Evolutionary conservation across 2,113 vertebrate species (phyloP), one percentile per base, ranked within the genome.

Genomic region (Hemiscyllium ocellatum): DNA sequence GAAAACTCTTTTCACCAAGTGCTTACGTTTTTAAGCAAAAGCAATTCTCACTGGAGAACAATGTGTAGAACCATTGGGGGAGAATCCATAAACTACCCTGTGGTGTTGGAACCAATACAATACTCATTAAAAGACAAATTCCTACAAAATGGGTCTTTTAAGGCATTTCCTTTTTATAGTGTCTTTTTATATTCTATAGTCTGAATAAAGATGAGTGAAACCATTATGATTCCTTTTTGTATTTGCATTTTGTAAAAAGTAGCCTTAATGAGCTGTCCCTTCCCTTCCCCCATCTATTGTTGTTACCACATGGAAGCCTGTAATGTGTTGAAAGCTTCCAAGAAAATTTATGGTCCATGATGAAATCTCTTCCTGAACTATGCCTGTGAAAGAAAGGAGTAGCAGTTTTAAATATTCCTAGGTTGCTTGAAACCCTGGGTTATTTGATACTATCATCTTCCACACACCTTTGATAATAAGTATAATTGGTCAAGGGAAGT

Each of bases 251-350:
- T 97, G 97, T 97, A 97, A 97, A 98, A 97, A 95, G 47, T 97
- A 97, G 95, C 97, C 97, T 97, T 98, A 97, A 98, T 97, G 97
- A 97, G 98, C 97, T 97, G 98, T 97, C 97, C 97, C 96, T 96
- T 96, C 96, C 96, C 96, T 96, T 93, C 93, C 90, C 96, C 96
- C 80, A 50, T 96, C 97, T 72, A 97, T 97, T 97, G 97, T 97
- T 96, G 96, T 96, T 91, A 33, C 96, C 96, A 96, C 97, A 96
- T 96, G 96, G 97, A 97, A 97, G 96, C 97, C 97, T 97, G 96
- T 97, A 97, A 97, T 97, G 96, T 95, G 96, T 96, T 98, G 97
- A 97, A 97, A 98, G 97, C 97, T 96, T 96, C 96, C 96, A 96
- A 96, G 97, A 97, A 97, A 96, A 96, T 98, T 98, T 97, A 97